Evolutionary conservation across 2,797 vertebrate genomes (phyloP).

Genomic region (Vireo griseus): DNA sequence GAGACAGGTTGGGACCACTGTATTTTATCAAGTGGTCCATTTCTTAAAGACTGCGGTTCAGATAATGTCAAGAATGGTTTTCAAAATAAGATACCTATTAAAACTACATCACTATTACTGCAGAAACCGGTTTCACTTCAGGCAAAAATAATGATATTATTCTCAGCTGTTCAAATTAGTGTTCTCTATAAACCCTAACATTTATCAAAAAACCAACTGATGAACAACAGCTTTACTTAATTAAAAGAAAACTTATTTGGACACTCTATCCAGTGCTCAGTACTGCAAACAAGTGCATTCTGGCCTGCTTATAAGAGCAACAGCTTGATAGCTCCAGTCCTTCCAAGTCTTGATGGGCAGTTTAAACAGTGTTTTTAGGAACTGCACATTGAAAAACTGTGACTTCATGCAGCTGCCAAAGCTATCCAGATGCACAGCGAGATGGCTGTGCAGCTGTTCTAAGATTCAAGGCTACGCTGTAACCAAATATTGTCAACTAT

Average conservation of each 20-base stretch:
- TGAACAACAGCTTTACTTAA: not conserved
- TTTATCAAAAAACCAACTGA: not conserved
- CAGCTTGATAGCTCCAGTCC: not conserved
- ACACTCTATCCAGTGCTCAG: not conserved
- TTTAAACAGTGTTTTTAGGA: not conserved
- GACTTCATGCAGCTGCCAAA: not conserved
- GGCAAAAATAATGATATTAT: not conserved
- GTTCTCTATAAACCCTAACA: not conserved
- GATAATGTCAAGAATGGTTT: not conserved
- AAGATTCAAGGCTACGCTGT: not conserved
- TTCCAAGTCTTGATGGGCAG: not conserved
- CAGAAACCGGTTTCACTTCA: not conserved
- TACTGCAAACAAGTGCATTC: accelerated
- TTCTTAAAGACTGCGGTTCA: not conserved
- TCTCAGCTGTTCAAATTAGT: not conserved
- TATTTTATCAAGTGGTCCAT: not conserved
- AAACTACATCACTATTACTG: not conserved
- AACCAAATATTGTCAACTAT: not conserved
- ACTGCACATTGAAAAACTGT: accelerated
- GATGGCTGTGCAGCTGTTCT: not conserved
- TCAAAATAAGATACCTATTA: not conserved
- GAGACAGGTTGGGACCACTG: not conserved
- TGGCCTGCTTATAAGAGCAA: not conserved
- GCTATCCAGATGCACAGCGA: not conserved
- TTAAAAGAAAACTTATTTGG: not conserved